These are phyloP conservation scores for Dasypus novemcinctus DNA, from an alignment of 2,113 vertebrate species.

Conservation along the genomic window DNA sequence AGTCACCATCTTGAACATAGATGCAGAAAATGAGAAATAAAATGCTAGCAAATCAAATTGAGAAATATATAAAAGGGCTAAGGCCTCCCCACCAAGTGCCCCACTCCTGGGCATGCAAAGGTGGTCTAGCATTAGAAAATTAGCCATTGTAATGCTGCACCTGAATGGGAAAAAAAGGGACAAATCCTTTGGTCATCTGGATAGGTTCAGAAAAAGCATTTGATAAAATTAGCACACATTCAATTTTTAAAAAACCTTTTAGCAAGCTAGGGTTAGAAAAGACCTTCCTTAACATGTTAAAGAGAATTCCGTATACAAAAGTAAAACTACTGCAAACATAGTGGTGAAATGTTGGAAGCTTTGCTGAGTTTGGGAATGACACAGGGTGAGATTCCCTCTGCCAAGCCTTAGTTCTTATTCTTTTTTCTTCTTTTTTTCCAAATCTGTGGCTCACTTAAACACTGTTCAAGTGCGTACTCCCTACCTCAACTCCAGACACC, in stretches of 20 bases:
- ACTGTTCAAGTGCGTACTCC: not conserved
- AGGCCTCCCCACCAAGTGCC: not conserved
- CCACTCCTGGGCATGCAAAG: not conserved
- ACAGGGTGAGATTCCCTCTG: not conserved
- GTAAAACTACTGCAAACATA: not conserved
- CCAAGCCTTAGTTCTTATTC: not conserved
- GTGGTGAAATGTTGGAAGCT: not conserved
- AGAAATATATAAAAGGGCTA: not conserved
- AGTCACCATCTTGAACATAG: not conserved
- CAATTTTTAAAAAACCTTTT: not conserved
- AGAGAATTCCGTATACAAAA: not conserved
- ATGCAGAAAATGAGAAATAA: not conserved
- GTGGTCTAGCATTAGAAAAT: not conserved
- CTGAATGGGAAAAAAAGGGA: not conserved
- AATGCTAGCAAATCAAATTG: not conserved
- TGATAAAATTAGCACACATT: not conserved
- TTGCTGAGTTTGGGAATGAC: not conserved
- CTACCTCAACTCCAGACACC: not conserved
- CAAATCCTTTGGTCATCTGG: not conserved
- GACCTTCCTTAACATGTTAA: not conserved
- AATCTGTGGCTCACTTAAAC: not conserved
- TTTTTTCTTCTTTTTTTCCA: not conserved
- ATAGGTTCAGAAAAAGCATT: not conserved
- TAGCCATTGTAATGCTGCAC: not conserved
- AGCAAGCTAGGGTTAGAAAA: not conserved